These are phyloP conservation scores for Nesidiocoris tenuis DNA, from an alignment of 2,888 invertebrate species.

Conservation along the genomic window DNA sequence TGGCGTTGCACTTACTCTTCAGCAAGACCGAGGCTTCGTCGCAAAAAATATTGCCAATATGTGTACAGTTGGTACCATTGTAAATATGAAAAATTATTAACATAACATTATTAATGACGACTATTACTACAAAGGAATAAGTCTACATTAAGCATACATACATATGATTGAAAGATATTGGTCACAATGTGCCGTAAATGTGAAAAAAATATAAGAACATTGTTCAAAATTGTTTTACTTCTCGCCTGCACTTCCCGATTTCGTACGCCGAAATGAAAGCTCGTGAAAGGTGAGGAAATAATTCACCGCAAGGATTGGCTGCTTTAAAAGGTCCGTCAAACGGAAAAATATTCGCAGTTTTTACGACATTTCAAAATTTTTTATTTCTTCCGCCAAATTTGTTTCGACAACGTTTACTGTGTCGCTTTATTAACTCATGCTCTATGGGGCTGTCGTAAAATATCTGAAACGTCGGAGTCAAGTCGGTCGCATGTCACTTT, in stretches of 20 bases:
- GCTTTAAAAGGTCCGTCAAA: too few species aligned
- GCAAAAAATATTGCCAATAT: slow-evolving; percentile 48
- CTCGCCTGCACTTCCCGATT: background rate
- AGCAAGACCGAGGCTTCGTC: slow-evolving; percentile 46
- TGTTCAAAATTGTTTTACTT: slow-evolving; percentile 38
- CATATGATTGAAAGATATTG: slow-evolving; percentile 49
- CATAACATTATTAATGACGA: slow-evolving; percentile 48
- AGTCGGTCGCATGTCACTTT: too few species aligned
- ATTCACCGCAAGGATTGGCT: too few species aligned
- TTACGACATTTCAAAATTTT: too few species aligned
- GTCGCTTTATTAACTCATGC: too few species aligned
- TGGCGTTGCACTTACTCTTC: slow-evolving; percentile 45
- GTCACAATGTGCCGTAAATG: slow-evolving; percentile 50
- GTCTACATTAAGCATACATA: slow-evolving; percentile 48
- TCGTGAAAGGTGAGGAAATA: too few species aligned
- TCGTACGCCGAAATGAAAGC: too few species aligned
- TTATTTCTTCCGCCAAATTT: too few species aligned
- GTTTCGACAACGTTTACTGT: too few species aligned
- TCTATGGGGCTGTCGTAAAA: too few species aligned
- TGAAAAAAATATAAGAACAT: slow-evolving; percentile 48
- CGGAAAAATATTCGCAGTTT: too few species aligned
- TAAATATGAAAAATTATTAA: slow-evolving; percentile 47
- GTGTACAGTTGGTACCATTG: slow-evolving; percentile 49
- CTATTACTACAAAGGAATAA: slow-evolving; percentile 48
- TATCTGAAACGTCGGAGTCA: too few species aligned